Percentiles rank a stretch among this genome's conserved stretches.
Conservation (phyloP, 2,113 vertebrate species). For the Mormoops blainvillei region DNA sequence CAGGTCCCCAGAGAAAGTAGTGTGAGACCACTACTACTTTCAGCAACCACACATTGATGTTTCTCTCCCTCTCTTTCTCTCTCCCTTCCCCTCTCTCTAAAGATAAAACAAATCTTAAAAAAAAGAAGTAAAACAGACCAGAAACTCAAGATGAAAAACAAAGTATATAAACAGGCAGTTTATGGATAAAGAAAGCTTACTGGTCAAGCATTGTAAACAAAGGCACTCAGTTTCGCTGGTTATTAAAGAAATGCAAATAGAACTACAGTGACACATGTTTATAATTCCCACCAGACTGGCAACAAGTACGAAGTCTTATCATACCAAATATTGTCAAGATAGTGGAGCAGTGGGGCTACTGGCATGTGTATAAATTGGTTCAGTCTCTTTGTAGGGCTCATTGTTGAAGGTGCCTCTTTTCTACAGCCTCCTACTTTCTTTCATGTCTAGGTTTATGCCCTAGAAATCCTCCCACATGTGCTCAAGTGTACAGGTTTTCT, state of each 20-base stretch:
- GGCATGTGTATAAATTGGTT: not conserved
- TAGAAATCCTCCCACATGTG: not conserved
- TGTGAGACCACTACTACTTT: no score
- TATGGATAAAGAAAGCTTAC: not conserved
- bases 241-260: conserved; percentile 16
- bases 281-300: not conserved
- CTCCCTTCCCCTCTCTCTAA: no score
- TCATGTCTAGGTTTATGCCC: not conserved
- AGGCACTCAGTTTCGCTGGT: not conserved
- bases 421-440: not conserved
- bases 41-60: no score
- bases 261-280: not conserved
- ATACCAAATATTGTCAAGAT: not conserved
- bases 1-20: no score
- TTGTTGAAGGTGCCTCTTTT: not conserved
- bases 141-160: not conserved
- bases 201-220: not conserved
- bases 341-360: not conserved
- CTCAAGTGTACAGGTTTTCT: not conserved
- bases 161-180: not conserved
- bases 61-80: no score
- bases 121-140: not conserved
- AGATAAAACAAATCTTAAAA: no score
- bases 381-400: not conserved
- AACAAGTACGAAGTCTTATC: not conserved